phyloP scores from a whole-genome alignment of 1,140 invertebrate genomes.

The Ceratitis capitata region DNA sequence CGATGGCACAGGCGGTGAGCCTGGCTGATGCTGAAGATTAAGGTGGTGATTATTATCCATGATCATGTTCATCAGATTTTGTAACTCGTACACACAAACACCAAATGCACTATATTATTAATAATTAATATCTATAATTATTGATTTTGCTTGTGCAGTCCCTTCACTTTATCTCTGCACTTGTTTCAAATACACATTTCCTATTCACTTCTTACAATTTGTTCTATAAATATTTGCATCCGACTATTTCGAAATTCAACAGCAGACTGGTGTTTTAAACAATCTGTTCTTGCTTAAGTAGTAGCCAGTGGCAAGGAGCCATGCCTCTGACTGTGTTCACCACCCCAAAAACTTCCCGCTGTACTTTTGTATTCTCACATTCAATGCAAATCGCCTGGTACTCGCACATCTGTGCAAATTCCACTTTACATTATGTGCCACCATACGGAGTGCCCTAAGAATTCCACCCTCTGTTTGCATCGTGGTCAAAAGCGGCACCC shows the following conservation, averaged over 20 bases:
- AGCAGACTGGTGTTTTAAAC: conserved; percentile 59
- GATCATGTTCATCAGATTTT: conserved; percentile 57
- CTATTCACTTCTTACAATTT: background rate
- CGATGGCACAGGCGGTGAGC: conserved; percentile 45
- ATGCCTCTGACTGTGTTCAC: conserved; percentile 13
- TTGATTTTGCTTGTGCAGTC: background rate
- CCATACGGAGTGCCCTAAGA: background rate
- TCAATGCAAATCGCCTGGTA: conserved; percentile 60
- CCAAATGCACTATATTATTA: background rate
- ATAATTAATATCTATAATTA: no score
- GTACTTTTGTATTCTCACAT: conserved; percentile 55
- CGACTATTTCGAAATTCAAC: conserved; percentile 55
- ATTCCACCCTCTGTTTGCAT: background rate
- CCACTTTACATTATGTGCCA: no score
- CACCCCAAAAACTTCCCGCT: conserved; percentile 50
- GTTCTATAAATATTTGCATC: background rate
- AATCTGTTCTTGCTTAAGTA: conserved; percentile 65
- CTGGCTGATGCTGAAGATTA: conserved; percentile 40
- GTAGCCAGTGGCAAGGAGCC: conserved; percentile 53
- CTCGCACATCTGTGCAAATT: conserved; percentile 65
- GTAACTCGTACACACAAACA: background rate
- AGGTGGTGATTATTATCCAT: conserved; percentile 53
- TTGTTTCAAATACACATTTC: background rate
- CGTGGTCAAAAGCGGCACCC: conserved; percentile 48
- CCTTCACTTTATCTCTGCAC: conserved; percentile 12